phyloP scores from a whole-genome alignment of 2,797 vertebrate genomes.

The Semotilus atromaculatus region DNA sequence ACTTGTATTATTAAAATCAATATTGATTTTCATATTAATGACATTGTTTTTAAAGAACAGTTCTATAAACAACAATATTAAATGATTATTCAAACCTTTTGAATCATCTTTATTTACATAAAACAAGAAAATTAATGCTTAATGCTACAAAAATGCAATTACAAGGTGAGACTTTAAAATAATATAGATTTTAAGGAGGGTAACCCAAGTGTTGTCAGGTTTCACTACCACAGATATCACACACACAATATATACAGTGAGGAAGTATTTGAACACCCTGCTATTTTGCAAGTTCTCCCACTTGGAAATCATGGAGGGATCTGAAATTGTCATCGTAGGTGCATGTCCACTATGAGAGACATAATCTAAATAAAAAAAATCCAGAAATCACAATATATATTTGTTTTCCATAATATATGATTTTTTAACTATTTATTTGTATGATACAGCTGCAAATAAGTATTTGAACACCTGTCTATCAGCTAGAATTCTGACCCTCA shows the following conservation, averaged over 20 bases:
- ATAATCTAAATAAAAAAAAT: no score
- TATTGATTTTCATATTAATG: neutral
- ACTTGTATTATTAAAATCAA: neutral
- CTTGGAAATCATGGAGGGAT: no score
- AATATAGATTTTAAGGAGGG: neutral
- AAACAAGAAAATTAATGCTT: neutral
- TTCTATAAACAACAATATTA: neutral
- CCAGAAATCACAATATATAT: no score
- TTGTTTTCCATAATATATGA: no score
- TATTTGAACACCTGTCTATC: no score
- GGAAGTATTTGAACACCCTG: no score
- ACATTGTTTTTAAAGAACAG: neutral
- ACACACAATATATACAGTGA: neutral
- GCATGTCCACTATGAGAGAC: no score
- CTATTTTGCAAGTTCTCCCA: no score
- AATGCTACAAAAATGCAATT: neutral
- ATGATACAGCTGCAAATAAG: no score
- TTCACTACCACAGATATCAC: neutral
- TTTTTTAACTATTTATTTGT: no score
- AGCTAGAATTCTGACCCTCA: no score
- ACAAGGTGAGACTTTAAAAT: neutral
- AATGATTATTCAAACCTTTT: neutral
- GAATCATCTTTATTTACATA: neutral
- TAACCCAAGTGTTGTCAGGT: slow-evolving; percentile 8
- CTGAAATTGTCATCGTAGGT: no score